Conservation (phyloP, 2,888 invertebrate species). For the Caenorhabditis sulstoni region DNA sequence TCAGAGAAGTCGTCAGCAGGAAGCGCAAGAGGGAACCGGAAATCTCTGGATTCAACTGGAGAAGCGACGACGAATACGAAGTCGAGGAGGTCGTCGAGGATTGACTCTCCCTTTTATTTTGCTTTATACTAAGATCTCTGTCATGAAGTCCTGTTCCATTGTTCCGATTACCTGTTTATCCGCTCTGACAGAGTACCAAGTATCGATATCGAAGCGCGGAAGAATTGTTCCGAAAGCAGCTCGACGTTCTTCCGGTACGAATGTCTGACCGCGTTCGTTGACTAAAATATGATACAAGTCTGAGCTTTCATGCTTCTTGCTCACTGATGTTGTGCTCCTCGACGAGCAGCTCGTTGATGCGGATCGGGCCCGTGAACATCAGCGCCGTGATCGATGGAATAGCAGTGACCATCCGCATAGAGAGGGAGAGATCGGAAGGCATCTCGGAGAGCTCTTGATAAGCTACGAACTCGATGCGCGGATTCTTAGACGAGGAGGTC, state of each 20-base stretch:
- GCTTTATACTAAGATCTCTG: not conserved
- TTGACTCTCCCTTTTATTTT: not conserved
- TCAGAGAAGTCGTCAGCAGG: constrained; percentile 4
- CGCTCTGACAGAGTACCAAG: constrained; percentile 43
- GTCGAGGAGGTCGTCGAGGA: constrained; percentile 1
- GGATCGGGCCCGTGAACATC: constrained; percentile 86
- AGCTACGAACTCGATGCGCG: constrained; percentile 72
- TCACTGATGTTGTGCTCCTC: constrained; percentile 69
- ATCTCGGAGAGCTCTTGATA: constrained; percentile 77
- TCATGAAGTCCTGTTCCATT: no score
- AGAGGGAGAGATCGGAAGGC: constrained; percentile 6
- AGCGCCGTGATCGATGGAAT: constrained; percentile 89
- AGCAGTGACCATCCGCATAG: constrained; percentile 85
- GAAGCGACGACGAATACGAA: not conserved
- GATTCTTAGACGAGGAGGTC: constrained; percentile 28
- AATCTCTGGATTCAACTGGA: no score
- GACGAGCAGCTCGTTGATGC: constrained; percentile 58
- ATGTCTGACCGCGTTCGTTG: constrained; percentile 7
- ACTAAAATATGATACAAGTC: constrained; percentile 20
- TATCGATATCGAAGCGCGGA: constrained; percentile 33
- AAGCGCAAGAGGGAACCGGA: not conserved
- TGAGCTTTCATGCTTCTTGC: not conserved
- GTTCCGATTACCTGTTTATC: constrained; percentile 15
- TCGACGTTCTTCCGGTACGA: not conserved
- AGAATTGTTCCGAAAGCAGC: not conserved